A percentile compares a stretch with the other conserved stretches of the same genome.
phyloP scores from a whole-genome alignment of 2,113 vertebrate genomes.

The Thryonomys swinderianus region DNA sequence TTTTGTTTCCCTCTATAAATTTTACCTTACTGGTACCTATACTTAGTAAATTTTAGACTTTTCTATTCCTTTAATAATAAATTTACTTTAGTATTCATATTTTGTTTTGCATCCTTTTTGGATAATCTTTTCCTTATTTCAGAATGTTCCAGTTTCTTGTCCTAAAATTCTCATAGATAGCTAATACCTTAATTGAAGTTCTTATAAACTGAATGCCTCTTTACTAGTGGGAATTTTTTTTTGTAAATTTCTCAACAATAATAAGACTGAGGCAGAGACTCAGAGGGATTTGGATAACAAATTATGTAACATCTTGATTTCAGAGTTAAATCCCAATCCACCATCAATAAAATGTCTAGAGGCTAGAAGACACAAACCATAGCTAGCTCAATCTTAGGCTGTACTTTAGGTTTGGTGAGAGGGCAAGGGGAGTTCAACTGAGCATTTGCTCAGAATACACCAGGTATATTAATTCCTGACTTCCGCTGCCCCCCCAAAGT shows the following conservation, averaged over 20 bases:
- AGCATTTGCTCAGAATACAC: background rate
- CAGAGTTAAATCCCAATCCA: conserved; percentile 37
- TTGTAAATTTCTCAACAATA: background rate
- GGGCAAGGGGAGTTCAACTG: background rate
- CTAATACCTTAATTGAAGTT: background rate
- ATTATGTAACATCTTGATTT: conserved; percentile 39
- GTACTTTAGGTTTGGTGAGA: background rate
- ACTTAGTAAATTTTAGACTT: conserved; percentile 17
- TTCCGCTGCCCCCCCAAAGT: background rate
- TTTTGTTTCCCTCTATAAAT: background rate
- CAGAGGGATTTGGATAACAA: conserved; percentile 41
- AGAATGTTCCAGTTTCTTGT: conserved; percentile 34
- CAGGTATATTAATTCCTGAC: background rate
- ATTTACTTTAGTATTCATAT: conserved; percentile 1
- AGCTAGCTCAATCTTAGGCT: background rate
- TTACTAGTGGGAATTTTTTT: background rate
- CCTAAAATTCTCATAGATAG: background rate
- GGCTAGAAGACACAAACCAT: conserved; percentile 4
- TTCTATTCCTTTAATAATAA: conserved; percentile 28
- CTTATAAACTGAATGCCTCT: background rate
- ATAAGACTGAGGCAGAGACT: conserved; percentile 5
- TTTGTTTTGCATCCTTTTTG: conserved; percentile 27
- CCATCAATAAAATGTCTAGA: conserved; percentile 17
- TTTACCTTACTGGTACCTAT: background rate
- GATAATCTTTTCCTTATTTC: background rate